phyloP scores from a whole-genome alignment of 2,113 vertebrate species.

The Nymphicus hollandicus region DNA sequence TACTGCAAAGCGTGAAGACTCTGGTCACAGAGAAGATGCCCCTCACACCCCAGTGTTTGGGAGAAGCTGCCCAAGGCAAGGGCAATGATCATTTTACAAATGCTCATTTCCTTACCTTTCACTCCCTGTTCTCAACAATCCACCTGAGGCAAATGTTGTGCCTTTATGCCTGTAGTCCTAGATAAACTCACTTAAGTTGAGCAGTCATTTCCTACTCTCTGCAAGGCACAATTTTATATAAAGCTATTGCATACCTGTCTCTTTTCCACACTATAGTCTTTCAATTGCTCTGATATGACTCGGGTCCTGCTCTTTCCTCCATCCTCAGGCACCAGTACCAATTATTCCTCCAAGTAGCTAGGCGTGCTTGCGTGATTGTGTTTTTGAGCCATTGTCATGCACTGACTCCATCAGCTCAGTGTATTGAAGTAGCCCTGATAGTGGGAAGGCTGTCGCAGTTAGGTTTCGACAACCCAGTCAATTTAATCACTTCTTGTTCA shows the following conservation, averaged over 20 bases:
- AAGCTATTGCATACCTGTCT: fast-evolving
- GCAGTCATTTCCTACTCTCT: background rate
- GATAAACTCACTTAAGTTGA: background rate
- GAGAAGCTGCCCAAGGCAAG: background rate
- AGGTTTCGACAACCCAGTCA: background rate
- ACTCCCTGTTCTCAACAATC: background rate
- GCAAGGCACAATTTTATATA: fast-evolving
- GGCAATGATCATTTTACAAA: background rate
- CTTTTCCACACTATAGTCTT: background rate
- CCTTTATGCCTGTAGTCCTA: background rate
- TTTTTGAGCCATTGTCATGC: background rate
- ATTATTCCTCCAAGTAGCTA: background rate
- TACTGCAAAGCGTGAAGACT: background rate
- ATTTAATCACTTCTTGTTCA: background rate
- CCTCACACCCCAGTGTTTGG: background rate
- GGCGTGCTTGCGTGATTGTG: fast-evolving
- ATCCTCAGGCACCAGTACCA: background rate
- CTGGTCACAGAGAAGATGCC: fast-evolving
- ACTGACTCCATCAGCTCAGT: background rate
- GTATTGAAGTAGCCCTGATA: background rate
- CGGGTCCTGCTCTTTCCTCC: background rate
- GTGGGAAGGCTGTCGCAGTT: background rate
- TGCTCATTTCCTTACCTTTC: background rate
- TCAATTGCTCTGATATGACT: background rate
- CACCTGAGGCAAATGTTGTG: fast-evolving